Percentiles rank a stretch among this genome's conserved stretches.
Conservation (phyloP, 2,113 vertebrate genomes). For the Murina feae region DNA sequence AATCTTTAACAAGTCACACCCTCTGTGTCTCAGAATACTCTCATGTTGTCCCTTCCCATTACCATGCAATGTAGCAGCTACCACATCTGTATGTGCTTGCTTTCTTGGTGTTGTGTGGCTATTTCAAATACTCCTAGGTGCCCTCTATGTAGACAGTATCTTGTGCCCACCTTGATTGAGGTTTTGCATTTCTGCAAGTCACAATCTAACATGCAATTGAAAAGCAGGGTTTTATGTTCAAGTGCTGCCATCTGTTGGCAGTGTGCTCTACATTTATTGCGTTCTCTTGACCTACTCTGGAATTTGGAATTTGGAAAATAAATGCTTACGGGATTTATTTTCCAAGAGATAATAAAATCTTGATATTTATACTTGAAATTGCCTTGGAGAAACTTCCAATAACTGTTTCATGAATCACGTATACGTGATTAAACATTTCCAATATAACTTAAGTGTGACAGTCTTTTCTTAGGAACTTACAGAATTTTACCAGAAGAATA, state of each 20-base stretch:
- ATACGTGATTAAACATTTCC: neutral
- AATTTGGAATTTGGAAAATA: neutral
- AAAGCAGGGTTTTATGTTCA: constrained; percentile 6
- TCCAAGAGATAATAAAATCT: neutral
- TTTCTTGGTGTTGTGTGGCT: neutral
- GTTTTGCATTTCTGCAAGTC: neutral
- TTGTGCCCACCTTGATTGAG: neutral
- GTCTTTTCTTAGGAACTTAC: constrained; percentile 6
- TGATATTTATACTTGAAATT: neutral
- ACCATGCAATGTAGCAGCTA: neutral
- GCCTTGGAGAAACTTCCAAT: neutral
- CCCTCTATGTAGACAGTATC: neutral
- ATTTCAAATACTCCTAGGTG: neutral
- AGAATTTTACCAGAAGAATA: neutral
- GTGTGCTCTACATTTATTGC: neutral
- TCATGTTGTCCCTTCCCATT: neutral
- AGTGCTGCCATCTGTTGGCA: constrained; percentile 66
- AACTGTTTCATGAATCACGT: neutral
- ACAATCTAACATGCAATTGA: neutral
- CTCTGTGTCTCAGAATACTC: neutral
- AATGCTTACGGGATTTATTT: neutral
- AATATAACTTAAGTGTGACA: neutral
- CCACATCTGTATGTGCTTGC: neutral
- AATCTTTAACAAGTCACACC: neutral
- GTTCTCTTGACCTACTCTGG: neutral